phyloP scores from a whole-genome alignment of 2,888 invertebrate species.

The Bibio marci region DNA sequence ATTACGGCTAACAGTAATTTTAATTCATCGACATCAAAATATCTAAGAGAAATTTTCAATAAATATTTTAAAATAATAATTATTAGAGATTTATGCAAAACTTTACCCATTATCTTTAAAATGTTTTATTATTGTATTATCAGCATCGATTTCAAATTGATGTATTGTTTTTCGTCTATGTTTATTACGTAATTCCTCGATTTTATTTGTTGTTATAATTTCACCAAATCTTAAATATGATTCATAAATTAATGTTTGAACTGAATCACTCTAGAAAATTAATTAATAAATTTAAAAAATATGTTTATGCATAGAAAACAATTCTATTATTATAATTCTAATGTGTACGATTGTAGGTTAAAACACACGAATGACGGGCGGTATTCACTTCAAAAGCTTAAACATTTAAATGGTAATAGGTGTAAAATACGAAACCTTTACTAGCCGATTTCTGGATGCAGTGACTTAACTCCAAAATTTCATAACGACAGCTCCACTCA shows the following conservation, averaged over 20 bases:
- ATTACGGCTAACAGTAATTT: constrained; percentile 23
- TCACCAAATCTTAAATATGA: constrained; percentile 69
- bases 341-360: too few relatives aligned
- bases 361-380: too few relatives aligned
- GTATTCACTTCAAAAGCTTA: too few relatives aligned
- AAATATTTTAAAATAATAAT: too few relatives aligned
- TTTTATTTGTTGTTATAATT: constrained; percentile 63
- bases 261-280: constrained; percentile 46
- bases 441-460: too few relatives aligned
- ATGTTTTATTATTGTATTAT: constrained; percentile 76
- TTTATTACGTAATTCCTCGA: constrained; percentile 79
- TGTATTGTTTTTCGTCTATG: constrained; percentile 86
- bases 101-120: constrained; percentile 48
- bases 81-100: neutral
- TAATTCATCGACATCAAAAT: constrained; percentile 22
- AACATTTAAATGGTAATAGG: too few relatives aligned
- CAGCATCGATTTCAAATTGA: constrained; percentile 76
- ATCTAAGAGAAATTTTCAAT: constrained; percentile 12
- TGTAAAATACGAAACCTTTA: too few relatives aligned
- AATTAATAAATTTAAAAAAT: neutral
- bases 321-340: too few relatives aligned
- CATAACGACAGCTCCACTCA: too few relatives aligned
- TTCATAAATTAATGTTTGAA: constrained; percentile 69
- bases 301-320: too few relatives aligned
- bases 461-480: too few relatives aligned